Base-by-base conservation (phyloP, 2,888 invertebrate genomes). In the Polydrusus tereticollis region DNA sequence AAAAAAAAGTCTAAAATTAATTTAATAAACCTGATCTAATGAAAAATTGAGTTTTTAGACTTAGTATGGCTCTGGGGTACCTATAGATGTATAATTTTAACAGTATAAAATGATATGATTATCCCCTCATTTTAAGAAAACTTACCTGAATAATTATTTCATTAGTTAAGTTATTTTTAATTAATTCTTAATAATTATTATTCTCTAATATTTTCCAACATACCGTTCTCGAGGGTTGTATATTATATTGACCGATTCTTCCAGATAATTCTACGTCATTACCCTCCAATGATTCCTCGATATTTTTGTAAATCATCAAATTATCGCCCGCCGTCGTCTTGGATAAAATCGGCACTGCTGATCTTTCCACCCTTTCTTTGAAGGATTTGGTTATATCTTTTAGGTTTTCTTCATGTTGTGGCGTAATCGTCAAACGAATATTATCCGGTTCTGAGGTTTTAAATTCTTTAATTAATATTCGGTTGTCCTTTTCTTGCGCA, bases 221-320 rank as follows among this genome's bases (percentile, higher is more conserved):
- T 29, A 86, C 81, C 0, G 89, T 89, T 84, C 86, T 88, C 0
- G 90, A 90, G 12, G 90, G 90, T 77, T 87, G 86, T 59, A 90
- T 89, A 52, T 88, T 89, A 52, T 88, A 87, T 45, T 82, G 77
- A 8, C 79, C 80, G 7, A 80, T 76, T 68, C 84, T 76, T 29
- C 83, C 84, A 1, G 84, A 83, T 50, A 84, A 71, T 75, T 90
- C 89, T 4, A 86, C 86, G 72, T 86, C 86, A 77, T 88, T 89
- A 20, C 80, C 81, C 36, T 86, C 86, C 26, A 86, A 78, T 8
- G 81, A 79, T 75, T 90, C 89, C 21, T 88, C 89, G 75, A 89
- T 86, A 75, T 90, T 90, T 78, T 89, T 89, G 1, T 87, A 87
- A 41, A 86, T 80, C 18, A 87, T 85, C 58, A 89, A 83, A 76